phyloP scores from a whole-genome alignment of 2,113 vertebrate species.

The Campylorhamphus procurvoides region DNA sequence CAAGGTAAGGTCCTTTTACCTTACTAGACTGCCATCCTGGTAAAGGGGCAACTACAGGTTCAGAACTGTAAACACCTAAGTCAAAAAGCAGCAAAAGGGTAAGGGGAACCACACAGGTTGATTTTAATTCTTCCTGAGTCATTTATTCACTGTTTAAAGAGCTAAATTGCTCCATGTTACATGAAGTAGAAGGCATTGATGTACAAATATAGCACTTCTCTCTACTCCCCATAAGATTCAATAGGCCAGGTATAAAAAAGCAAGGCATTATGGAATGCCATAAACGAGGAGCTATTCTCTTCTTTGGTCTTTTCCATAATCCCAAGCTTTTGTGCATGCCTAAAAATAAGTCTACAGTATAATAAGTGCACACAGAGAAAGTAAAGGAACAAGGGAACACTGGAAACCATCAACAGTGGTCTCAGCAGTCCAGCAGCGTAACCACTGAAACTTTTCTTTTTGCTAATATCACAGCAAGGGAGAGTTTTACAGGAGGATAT shows the following conservation, averaged over 20 bases:
- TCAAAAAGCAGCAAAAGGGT: background rate
- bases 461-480: background rate
- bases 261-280: background rate
- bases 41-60: background rate
- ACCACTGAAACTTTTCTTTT: background rate
- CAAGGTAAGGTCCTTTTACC: background rate
- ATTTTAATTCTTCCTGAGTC: background rate
- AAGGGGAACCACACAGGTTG: background rate
- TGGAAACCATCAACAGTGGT: background rate
- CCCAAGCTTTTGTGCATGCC: background rate
- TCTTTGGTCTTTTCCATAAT: background rate
- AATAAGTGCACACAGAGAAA: background rate
- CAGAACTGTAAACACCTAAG: background rate
- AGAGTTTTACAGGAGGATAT: background rate
- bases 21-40: background rate
- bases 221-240: background rate
- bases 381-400: background rate
- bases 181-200: background rate
- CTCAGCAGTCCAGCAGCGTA: background rate
- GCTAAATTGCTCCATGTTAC: background rate
- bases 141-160: background rate
- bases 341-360: background rate
- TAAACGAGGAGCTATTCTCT: background rate
- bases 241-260: background rate
- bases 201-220: background rate